phyloP scores from a whole-genome alignment of 2,888 invertebrate genomes.

The Hemithea aestivaria region DNA sequence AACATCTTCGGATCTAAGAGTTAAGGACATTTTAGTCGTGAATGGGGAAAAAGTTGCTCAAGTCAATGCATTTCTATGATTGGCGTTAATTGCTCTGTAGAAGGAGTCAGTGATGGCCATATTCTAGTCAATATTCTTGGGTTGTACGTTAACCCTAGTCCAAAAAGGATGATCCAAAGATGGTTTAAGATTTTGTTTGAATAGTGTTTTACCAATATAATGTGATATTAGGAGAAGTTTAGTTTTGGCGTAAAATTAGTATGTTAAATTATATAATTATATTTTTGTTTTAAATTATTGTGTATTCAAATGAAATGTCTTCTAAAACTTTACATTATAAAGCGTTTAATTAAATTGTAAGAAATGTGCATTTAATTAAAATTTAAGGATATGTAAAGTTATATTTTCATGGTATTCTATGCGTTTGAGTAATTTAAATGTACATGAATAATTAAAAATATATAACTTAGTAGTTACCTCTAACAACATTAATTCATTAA shows the following conservation, averaged over 20 bases:
- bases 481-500: neutral
- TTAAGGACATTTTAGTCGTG: conserved; percentile 38
- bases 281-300: too few species aligned
- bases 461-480: neutral
- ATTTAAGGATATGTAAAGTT: too few species aligned
- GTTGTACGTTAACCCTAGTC: conserved; percentile 4
- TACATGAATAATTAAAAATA: conserved; percentile 1
- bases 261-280: too few species aligned
- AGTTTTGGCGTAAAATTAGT: neutral
- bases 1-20: conserved; percentile 69
- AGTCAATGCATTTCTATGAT: conserved; percentile 64
- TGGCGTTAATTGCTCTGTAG: conserved; percentile 31
- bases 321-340: too few species aligned
- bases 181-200: conserved; percentile 9
- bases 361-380: too few species aligned
- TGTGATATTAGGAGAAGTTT: conserved; percentile 24
- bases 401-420: conserved; percentile 1
- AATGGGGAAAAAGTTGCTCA: conserved; percentile 62
- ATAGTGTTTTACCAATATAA: conserved; percentile 9
- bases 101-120: conserved; percentile 30
- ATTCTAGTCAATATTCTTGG: conserved; percentile 36
- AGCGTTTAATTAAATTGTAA: too few species aligned
- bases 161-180: conserved; percentile 6
- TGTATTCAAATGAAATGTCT: too few species aligned
- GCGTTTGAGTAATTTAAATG: conserved; percentile 8